Evolutionary conservation across 2,113 vertebrate genomes (phyloP).

Genomic region (Varanus komodoensis): DNA sequence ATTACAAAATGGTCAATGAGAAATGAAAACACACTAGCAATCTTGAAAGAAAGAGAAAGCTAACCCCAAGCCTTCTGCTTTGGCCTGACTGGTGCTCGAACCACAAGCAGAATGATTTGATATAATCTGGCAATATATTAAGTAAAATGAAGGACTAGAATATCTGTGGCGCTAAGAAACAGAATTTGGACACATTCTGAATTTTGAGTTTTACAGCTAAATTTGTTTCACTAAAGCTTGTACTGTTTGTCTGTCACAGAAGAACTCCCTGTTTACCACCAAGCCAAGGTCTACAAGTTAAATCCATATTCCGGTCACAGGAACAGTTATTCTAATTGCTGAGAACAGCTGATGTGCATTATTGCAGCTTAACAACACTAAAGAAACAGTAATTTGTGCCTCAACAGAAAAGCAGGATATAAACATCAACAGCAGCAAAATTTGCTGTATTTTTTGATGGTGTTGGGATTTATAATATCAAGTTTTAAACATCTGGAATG

Average conservation of each 20-base stretch:
- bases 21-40: not conserved
- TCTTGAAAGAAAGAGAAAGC: slow-evolving; percentile 26
- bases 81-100: not conserved
- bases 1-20: not conserved
- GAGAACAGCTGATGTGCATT: slow-evolving; percentile 9
- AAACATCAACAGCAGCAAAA: too few relatives aligned
- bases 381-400: not conserved
- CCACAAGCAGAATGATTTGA: slow-evolving; percentile 3
- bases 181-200: not conserved
- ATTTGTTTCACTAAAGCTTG: rapidly evolving
- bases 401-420: not conserved
- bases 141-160: slow-evolving; percentile 1
- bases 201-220: not conserved
- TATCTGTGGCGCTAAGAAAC: not conserved
- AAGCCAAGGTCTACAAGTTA: not conserved
- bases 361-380: slow-evolving; percentile 8
- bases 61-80: slow-evolving; percentile 27
- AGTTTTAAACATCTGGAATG: slow-evolving; percentile 39
- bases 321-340: slow-evolving; percentile 24
- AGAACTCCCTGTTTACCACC: not conserved
- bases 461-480: slow-evolving; percentile 51
- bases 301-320: slow-evolving; percentile 13
- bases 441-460: not conserved
- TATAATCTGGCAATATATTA: slow-evolving; percentile 8
- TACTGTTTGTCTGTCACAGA: not conserved